Conservation (phyloP, 2,888 invertebrate genomes). For the Apamea anceps region DNA sequence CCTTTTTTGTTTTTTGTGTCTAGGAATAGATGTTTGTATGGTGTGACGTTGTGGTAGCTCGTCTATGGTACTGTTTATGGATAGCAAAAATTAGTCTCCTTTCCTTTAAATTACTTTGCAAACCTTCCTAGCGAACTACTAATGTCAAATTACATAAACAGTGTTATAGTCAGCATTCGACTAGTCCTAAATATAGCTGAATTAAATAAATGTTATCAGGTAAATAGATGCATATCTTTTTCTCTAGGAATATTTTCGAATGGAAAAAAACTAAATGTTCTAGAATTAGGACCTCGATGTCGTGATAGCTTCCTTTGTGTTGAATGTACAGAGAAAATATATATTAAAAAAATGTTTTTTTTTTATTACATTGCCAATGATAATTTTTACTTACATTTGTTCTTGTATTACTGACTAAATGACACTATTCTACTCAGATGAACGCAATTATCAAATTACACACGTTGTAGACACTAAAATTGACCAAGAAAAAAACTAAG, state of each 20-base stretch:
- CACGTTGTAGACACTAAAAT: conserved; percentile 63
- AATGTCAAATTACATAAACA: conserved; percentile 78
- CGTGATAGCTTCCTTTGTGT: conserved; percentile 85
- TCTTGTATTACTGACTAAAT: conserved; percentile 70
- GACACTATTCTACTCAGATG: conserved; percentile 73
- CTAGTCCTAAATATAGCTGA: conserved; percentile 82
- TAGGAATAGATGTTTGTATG: conserved; percentile 82
- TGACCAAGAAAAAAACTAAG: conserved; percentile 39
- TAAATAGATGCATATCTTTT: conserved; percentile 90
- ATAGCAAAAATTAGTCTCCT: conserved; percentile 52
- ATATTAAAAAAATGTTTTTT: conserved; percentile 56
- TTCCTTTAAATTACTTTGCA: conserved; percentile 55
- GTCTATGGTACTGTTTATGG: conserved; percentile 80
- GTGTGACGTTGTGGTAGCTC: conserved; percentile 79
- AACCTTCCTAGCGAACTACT: conserved; percentile 54
- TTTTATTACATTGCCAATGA: conserved; percentile 36
- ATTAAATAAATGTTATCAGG: conserved; percentile 84
- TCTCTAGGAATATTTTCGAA: conserved; percentile 89
- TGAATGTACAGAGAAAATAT: conserved; percentile 72
- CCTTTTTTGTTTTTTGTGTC: conserved; percentile 72
- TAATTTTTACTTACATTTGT: conserved; percentile 36
- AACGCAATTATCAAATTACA: conserved; percentile 64
- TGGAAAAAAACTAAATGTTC: conserved; percentile 84
- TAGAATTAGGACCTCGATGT: conserved; percentile 87
- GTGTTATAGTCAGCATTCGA: conserved; percentile 79